Base-by-base conservation (phyloP, 2,113 vertebrate genomes). In the Lepus europaeus region DNA sequence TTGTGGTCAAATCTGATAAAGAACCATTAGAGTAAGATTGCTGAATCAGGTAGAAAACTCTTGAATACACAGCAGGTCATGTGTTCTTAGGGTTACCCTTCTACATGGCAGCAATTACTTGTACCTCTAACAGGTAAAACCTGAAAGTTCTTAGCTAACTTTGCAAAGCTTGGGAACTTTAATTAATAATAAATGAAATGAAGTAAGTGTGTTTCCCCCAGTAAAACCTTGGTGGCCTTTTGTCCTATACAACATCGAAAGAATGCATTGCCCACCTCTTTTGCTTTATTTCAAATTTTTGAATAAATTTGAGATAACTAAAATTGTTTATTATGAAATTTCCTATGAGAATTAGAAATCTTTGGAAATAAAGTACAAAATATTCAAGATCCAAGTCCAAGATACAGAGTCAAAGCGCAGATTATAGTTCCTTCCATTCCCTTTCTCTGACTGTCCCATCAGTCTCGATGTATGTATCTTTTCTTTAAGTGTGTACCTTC, bases 341-440 rank as follows among this genome's bases (percentile, higher is more conserved):
- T 66, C 3, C 31, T 68, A 20, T 23, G 69, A 59, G 3, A 87
- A 91, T 76, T 91, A 3, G 6, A 56, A 36, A 76, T 22, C 77
- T 82, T 77, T 70, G 11, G 31, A 87, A 86, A 85, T 86, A 80
- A 93, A 89, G 9, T 81, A 2, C 14, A 87, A 87, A 77, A 3
- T 31, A 56, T 82, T 81, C 61, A 53, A 86, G 31, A 90, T 56
- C 51, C 49, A 53, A 25, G 29, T 76, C 10, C 33, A 90, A 81
- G 14, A 70, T 23, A 77, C 2, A 82, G 8, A 68, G 70, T 76
- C 45, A 73, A 72, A 70, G n/a, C 68, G 2, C 10, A 63, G 3
- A 80, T 81, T 23, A n/a, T 17, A 70, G 16, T 86, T 87, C 2
- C 29, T 68, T 66, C 33, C 16, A 39, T 9, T 64, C 14, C 6